These are phyloP conservation scores for Leptonema lineaticorne DNA, from an alignment of 1,140 invertebrate species.

Conservation along the genomic window DNA sequence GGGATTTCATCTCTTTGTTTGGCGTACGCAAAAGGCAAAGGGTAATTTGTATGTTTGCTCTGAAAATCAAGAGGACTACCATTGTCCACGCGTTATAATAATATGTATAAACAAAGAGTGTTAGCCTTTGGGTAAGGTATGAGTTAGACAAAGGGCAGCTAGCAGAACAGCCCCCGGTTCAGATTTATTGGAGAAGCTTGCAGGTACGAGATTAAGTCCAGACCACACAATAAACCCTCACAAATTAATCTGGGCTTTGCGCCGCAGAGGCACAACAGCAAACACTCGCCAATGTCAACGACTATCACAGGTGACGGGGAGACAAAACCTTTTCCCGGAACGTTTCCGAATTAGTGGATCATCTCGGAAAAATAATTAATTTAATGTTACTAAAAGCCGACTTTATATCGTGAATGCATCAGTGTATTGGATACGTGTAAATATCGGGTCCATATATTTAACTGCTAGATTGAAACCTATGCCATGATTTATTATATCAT, in stretches of 20 bases:
- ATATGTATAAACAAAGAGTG: constrained; percentile 20
- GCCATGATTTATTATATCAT: no score
- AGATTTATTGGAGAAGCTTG: constrained; percentile 35
- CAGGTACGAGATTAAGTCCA: constrained; percentile 35
- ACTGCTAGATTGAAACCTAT: no score
- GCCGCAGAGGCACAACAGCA: constrained; percentile 31
- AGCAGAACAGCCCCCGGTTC: no score
- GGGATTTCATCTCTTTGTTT: constrained; percentile 6
- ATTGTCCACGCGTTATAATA: constrained; percentile 25
- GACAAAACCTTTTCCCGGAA: not conserved
- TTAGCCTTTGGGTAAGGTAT: constrained; percentile 1
- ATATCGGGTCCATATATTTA: no score
- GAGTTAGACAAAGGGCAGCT: constrained; percentile 25
- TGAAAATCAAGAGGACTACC: constrained; percentile 21
- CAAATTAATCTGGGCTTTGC: constrained; percentile 40
- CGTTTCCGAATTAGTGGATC: not conserved
- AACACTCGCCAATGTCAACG: constrained; percentile 3
- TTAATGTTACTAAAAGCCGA: no score
- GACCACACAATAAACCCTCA: constrained; percentile 41
- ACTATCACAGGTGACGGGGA: constrained; percentile 1
- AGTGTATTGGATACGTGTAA: no score
- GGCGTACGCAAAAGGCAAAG: not conserved
- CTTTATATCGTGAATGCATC: no score
- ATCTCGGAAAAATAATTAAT: constrained; percentile 9
- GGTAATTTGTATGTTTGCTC: constrained; percentile 16